Evolutionary conservation across 2,797 vertebrate genomes (phyloP).

Genomic region (Yasuhikotakia modesta): DNA sequence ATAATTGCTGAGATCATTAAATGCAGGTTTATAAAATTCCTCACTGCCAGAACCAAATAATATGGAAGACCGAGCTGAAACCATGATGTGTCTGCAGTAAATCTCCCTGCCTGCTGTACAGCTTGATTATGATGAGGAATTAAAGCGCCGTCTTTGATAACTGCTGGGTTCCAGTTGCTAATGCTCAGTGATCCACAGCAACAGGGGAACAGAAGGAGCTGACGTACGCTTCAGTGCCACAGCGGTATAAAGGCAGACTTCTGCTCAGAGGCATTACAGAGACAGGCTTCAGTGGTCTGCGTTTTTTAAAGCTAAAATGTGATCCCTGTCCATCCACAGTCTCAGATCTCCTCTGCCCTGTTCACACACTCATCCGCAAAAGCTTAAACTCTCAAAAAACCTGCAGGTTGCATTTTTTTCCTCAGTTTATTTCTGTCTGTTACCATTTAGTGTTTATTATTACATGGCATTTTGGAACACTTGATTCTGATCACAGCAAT

Average conservation of each 20-base stretch:
- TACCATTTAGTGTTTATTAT: slow-evolving; percentile 1
- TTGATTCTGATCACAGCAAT: background rate
- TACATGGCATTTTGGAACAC: background rate
- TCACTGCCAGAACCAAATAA: slow-evolving; percentile 11
- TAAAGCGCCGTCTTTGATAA: slow-evolving; percentile 49
- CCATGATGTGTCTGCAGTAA: background rate
- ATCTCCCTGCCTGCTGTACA: slow-evolving; percentile 43
- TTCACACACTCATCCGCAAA: slow-evolving; percentile 48
- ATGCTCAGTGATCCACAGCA: slow-evolving; percentile 49
- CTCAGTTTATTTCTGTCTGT: background rate
- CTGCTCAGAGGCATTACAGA: slow-evolving; percentile 24
- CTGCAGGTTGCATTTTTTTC: slow-evolving; percentile 11
- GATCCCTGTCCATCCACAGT: slow-evolving; percentile 44
- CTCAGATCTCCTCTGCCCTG: slow-evolving; percentile 28
- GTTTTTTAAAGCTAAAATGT: slow-evolving; percentile 47
- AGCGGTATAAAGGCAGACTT: slow-evolving; percentile 40
- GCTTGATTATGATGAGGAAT: slow-evolving; percentile 52
- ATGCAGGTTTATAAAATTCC: slow-evolving; percentile 35
- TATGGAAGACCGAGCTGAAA: slow-evolving; percentile 26
- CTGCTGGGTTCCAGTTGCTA: slow-evolving; percentile 39
- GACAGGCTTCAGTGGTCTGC: slow-evolving; percentile 42
- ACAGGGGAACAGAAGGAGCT: slow-evolving; percentile 38
- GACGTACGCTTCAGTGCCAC: slow-evolving; percentile 38
- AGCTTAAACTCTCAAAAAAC: slow-evolving; percentile 40
- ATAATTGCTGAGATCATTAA: slow-evolving; percentile 40